These are phyloP conservation scores for Anthopleura xanthogrammica DNA, from an alignment of 92 coral and sea anemone genomes.

Conservation along the genomic window DNA sequence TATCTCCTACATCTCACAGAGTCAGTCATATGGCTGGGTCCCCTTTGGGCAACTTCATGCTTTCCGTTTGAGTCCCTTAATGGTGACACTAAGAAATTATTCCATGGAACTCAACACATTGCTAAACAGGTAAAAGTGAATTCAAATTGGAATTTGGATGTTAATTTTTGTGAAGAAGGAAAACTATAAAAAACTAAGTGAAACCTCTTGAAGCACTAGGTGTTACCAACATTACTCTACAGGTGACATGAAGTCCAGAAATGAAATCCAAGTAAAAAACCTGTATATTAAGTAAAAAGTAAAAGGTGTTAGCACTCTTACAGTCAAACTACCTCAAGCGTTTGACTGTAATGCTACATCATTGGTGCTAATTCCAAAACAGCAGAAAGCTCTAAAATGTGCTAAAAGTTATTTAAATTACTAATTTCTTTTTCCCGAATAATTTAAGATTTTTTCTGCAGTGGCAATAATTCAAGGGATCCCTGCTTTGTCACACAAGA, in stretches of 20 bases:
- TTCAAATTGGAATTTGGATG: not conserved
- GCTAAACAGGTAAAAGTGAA: conserved; percentile 2
- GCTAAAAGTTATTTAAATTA: not conserved
- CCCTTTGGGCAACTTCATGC: not conserved
- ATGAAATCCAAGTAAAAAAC: not conserved
- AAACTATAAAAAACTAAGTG: not conserved
- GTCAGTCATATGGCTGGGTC: not conserved
- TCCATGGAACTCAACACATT: not conserved
- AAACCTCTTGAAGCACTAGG: not conserved
- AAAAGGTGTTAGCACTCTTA: no score
- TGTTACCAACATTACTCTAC: not conserved
- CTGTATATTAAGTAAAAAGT: no score
- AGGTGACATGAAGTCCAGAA: no score
- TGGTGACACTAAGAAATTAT: not conserved
- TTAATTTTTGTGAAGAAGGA: not conserved
- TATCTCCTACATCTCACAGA: not conserved
- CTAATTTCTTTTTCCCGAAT: not conserved
- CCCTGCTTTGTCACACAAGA: not conserved
- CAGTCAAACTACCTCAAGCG: no score
- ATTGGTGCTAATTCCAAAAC: not conserved
- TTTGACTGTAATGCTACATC: no score
- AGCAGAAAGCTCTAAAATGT: not conserved
- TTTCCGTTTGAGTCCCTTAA: not conserved
- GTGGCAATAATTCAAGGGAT: not conserved
- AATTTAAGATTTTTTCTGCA: not conserved